phyloP scores from a whole-genome alignment of 2,888 invertebrate species.

The Ferrisia virgata region DNA sequence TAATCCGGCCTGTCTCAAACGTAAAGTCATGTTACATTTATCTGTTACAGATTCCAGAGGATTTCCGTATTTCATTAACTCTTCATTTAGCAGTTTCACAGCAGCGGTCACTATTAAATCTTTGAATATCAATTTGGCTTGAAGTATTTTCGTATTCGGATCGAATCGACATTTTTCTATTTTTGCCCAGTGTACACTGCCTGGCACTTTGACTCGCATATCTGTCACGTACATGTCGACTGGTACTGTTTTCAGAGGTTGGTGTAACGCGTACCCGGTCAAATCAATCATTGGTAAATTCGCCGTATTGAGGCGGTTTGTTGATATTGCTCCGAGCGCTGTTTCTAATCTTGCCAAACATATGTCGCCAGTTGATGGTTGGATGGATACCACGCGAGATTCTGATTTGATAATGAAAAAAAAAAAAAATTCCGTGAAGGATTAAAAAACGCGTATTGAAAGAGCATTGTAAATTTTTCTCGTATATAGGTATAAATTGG shows the following conservation, averaged over 20 bases:
- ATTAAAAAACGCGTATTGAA: background rate
- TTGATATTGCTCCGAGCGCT: constrained; percentile 46
- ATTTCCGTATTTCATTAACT: constrained; percentile 46
- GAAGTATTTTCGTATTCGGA: constrained; percentile 69
- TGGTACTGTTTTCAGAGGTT: constrained; percentile 62
- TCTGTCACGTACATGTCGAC: constrained; percentile 69
- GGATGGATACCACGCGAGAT: constrained; percentile 27
- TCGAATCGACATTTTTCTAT: constrained; percentile 75
- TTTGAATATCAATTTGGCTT: constrained; percentile 73
- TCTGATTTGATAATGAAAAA: background rate
- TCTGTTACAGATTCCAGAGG: constrained; percentile 52
- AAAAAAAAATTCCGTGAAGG: background rate
- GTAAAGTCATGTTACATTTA: constrained; percentile 73
- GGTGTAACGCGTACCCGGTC: constrained; percentile 63
- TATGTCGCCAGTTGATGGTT: constrained; percentile 22
- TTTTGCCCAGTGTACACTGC: constrained; percentile 53
- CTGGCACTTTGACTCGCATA: constrained; percentile 67
- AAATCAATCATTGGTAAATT: constrained; percentile 47
- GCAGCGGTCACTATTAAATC: constrained; percentile 73
- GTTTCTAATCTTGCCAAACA: constrained; percentile 46
- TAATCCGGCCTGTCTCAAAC: constrained; percentile 68
- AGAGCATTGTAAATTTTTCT: background rate
- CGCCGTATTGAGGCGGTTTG: constrained; percentile 24
- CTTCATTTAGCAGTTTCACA: constrained; percentile 51
- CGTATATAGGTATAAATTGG: background rate